Evolutionary conservation across 2,888 invertebrate genomes (phyloP).

Genomic region (Ophion obscuratus): DNA sequence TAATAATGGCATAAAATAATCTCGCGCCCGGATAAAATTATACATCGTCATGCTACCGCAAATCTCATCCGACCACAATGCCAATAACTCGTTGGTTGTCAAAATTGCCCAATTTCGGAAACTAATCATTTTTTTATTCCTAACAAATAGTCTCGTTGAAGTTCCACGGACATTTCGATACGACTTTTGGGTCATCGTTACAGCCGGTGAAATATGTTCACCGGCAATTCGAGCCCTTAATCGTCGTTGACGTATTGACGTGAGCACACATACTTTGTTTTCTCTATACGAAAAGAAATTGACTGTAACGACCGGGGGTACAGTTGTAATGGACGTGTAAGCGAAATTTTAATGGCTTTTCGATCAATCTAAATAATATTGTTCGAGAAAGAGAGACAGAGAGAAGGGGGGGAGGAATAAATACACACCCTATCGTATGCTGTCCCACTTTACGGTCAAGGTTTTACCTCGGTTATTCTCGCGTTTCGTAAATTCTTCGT

Average conservation of each 20-base stretch:
- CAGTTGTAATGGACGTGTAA: background rate
- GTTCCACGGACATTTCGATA: background rate
- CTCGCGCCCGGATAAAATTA: no score
- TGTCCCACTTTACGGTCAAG: conserved; percentile 60
- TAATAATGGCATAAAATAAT: no score
- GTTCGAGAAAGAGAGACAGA: background rate
- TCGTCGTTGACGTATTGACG: conserved; percentile 6
- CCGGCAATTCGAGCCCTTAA: conserved; percentile 11
- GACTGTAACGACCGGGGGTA: background rate
- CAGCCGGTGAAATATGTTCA: conserved; percentile 4
- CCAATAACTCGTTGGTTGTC: no score
- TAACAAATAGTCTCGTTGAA: no score
- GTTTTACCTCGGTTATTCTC: conserved; percentile 28
- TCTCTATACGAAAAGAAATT: background rate
- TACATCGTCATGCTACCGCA: no score
- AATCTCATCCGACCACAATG: no score
- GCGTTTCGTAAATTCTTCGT: conserved; percentile 24
- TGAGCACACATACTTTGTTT: conserved; percentile 5
- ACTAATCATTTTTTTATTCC: no score
- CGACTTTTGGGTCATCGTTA: conserved; percentile 2
- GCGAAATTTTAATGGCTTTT: conserved; percentile 32
- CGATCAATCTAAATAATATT: conserved; percentile 33
- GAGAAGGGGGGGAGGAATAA: background rate
- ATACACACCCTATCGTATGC: background rate
- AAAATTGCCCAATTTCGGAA: no score